Evolutionary conservation across 1,140 invertebrate genomes (phyloP).

Genomic region (Drosophila nigromelanica): DNA sequence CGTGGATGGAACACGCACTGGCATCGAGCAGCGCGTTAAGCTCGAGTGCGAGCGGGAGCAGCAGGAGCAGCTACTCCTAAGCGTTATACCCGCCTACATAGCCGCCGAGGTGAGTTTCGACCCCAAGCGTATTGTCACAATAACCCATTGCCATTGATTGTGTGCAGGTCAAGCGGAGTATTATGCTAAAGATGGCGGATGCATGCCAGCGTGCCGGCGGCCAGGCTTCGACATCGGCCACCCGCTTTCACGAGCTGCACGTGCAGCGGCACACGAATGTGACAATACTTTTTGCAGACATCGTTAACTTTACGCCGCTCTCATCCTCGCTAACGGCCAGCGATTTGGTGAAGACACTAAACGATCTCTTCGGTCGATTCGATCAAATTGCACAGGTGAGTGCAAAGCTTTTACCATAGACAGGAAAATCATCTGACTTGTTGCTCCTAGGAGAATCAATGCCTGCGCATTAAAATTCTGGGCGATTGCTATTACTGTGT

Average conservation of each 20-base stretch:
- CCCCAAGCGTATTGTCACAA: background rate
- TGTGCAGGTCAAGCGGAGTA: constrained; percentile 93
- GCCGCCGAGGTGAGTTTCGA: constrained; percentile 62
- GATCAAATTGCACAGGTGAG: constrained; percentile 97
- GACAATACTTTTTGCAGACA: constrained; percentile 98
- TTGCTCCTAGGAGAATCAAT: constrained; percentile 93
- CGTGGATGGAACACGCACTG: constrained; percentile 94
- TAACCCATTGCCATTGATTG: background rate
- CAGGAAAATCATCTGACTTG: background rate
- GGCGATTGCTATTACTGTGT: constrained; percentile 99
- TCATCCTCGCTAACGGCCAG: constrained; percentile 96
- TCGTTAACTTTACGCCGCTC: constrained; percentile 98
- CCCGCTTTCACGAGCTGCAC: constrained; percentile 97
- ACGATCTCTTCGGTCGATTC: constrained; percentile 98
- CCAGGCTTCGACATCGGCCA: constrained; percentile 91
- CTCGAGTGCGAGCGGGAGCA: constrained; percentile 96
- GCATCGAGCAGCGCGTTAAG: constrained; percentile 95
- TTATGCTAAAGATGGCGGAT: constrained; percentile 96
- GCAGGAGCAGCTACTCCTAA: constrained; percentile 94
- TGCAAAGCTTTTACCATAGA: background rate
- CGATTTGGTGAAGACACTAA: constrained; percentile 96
- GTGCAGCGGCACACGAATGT: constrained; percentile 99
- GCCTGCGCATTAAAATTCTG: constrained; percentile 97
- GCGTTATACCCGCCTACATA: constrained; percentile 95
- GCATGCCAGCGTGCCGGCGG: constrained; percentile 89